phyloP scores from a whole-genome alignment of 2,797 vertebrate genomes.

The Mormyrops attenuatus region DNA sequence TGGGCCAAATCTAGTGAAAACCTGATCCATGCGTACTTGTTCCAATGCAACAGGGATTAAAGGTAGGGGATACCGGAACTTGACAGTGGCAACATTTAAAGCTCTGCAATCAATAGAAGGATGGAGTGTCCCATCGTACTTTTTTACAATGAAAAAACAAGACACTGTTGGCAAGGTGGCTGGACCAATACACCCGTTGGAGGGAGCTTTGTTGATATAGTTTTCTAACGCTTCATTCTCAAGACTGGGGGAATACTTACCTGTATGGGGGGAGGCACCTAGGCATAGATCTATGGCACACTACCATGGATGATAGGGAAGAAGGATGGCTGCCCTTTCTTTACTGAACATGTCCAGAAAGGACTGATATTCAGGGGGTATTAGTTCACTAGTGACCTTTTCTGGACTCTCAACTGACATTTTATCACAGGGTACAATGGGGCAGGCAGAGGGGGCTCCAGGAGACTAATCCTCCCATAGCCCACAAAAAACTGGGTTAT shows the following conservation, averaged over 20 bases:
- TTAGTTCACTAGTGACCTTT: not conserved
- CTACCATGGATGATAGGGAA: not conserved
- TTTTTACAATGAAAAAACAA: not conserved
- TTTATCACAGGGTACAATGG: not conserved
- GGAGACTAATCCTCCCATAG: not conserved
- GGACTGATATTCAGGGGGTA: not conserved
- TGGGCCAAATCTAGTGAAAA: not conserved
- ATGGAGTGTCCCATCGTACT: not conserved
- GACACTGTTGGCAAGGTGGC: not conserved
- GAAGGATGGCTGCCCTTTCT: not conserved
- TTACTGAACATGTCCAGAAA: not conserved
- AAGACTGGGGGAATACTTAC: not conserved
- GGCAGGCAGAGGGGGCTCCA: not conserved
- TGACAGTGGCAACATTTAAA: not conserved
- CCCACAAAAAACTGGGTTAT: not conserved
- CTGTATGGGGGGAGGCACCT: not conserved
- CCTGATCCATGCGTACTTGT: not conserved
- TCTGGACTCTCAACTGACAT: not conserved
- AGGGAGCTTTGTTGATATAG: not conserved
- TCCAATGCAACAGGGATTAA: not conserved
- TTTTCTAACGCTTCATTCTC: not conserved
- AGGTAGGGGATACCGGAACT: not conserved
- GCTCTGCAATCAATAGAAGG: not conserved
- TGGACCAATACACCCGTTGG: not conserved
- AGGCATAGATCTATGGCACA: not conserved